A percentile compares a stretch with the other conserved stretches of the same genome.
Evolutionary conservation across 2,888 invertebrate genomes (phyloP).

Genomic region (Cyrtodaria siliqua): DNA sequence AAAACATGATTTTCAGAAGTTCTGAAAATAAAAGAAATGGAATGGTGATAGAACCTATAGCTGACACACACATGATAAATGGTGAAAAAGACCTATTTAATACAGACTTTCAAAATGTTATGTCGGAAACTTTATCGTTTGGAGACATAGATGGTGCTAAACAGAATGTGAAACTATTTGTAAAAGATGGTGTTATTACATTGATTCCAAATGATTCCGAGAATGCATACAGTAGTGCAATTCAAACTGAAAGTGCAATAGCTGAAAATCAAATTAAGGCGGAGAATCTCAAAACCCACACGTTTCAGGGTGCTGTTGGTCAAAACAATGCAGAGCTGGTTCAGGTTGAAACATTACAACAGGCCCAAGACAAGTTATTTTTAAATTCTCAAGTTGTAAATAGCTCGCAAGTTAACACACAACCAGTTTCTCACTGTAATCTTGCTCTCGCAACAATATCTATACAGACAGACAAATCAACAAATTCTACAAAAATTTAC

Average conservation of each 20-base stretch:
- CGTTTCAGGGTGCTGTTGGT: too few species aligned
- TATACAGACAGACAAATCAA: conserved; percentile 77
- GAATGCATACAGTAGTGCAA: too few species aligned
- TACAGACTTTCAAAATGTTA: conserved; percentile 8
- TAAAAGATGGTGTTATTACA: conserved; percentile 33
- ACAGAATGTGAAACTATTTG: conserved; percentile 21
- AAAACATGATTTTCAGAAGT: conserved; percentile 11
- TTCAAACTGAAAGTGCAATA: not conserved
- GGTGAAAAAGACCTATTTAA: not conserved
- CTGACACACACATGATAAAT: not conserved
- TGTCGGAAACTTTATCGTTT: not conserved
- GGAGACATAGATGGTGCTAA: conserved; percentile 6
- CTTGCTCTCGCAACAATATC: conserved; percentile 78
- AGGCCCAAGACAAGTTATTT: not conserved
- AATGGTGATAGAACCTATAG: not conserved
- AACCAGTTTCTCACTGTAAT: conserved; percentile 8
- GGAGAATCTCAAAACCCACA: conserved; percentile 4
- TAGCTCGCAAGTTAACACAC: not conserved
- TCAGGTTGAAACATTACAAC: too few species aligned
- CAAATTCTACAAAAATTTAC: conserved; percentile 79
- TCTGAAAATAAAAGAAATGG: conserved; percentile 4
- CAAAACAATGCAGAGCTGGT: too few species aligned
- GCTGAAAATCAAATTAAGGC: not conserved
- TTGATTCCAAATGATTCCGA: conserved; percentile 23
- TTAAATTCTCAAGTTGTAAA: not conserved